These are phyloP conservation scores for Hirtodrosophila alboralis DNA, from an alignment of 2,888 invertebrate genomes.

Conservation along the genomic window DNA sequence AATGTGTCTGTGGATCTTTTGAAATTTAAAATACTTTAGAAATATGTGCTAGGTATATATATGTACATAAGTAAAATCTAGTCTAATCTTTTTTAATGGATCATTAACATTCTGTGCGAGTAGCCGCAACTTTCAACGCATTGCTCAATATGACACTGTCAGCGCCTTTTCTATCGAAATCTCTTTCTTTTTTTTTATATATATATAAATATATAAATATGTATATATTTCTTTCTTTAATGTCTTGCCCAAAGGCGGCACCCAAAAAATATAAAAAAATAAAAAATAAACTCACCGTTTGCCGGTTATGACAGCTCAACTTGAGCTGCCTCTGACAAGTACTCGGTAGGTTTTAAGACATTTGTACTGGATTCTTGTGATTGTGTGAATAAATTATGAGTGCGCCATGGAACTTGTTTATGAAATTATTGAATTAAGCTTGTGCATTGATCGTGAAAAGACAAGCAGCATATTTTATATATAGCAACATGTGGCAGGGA, in stretches of 20 bases:
- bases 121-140: conserved; percentile 50
- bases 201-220: too few species aligned
- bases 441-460: conserved; percentile 45
- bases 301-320: conserved; percentile 32
- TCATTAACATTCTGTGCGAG: conserved; percentile 73
- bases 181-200: too few species aligned
- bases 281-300: conserved; percentile 22
- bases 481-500: conserved; percentile 17
- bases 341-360: conserved; percentile 19
- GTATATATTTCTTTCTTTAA: conserved; percentile 16
- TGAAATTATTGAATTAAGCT: conserved; percentile 59
- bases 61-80: conserved; percentile 9
- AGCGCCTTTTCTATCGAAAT: conserved; percentile 51
- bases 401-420: conserved; percentile 66
- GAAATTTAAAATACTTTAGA: neutral
- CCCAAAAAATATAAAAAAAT: conserved; percentile 31
- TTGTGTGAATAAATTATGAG: conserved; percentile 43
- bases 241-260: conserved; percentile 28
- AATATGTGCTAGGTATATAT: neutral
- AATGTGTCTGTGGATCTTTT: neutral
- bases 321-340: conserved; percentile 18
- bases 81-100: conserved; percentile 73
- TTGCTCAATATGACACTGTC: conserved; percentile 54
- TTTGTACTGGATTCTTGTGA: conserved; percentile 25
- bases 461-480: conserved; percentile 12